phyloP scores from a whole-genome alignment of 1,140 invertebrate species.

The Mercenaria mercenaria region DNA sequence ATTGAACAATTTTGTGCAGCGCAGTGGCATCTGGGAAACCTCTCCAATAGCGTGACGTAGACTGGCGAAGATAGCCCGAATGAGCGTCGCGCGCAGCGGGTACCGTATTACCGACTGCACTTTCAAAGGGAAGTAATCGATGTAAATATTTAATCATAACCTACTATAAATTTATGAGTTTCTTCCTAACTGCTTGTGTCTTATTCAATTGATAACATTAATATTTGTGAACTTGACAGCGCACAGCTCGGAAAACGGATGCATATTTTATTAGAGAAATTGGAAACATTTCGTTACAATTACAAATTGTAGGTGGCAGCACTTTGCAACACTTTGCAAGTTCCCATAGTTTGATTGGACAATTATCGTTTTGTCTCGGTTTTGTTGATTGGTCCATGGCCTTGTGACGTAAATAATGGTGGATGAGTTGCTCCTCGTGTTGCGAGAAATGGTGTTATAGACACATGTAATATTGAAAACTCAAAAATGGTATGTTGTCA shows the following conservation, averaged over 20 bases:
- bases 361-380: neutral
- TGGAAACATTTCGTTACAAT: no score
- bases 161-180: no score
- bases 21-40: constrained; percentile 85
- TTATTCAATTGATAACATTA: no score
- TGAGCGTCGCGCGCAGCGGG: constrained; percentile 58
- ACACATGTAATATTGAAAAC: neutral
- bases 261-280: no score
- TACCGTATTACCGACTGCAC: neutral
- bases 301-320: constrained; percentile 18
- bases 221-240: no score
- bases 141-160: constrained; percentile 12
- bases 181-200: no score
- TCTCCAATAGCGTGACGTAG: constrained; percentile 84
- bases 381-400: constrained; percentile 31
- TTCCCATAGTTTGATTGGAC: neutral
- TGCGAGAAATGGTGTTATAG: no score
- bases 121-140: constrained; percentile 43
- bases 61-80: constrained; percentile 77
- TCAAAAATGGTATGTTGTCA: constrained; percentile 1
- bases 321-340: neutral
- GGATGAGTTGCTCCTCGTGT: constrained; percentile 4
- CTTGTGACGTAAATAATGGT: neutral
- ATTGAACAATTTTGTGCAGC: constrained; percentile 82
- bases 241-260: no score